Base-by-base conservation (phyloP, 2,888 invertebrate species). In the Coenonympha arcania region DNA sequence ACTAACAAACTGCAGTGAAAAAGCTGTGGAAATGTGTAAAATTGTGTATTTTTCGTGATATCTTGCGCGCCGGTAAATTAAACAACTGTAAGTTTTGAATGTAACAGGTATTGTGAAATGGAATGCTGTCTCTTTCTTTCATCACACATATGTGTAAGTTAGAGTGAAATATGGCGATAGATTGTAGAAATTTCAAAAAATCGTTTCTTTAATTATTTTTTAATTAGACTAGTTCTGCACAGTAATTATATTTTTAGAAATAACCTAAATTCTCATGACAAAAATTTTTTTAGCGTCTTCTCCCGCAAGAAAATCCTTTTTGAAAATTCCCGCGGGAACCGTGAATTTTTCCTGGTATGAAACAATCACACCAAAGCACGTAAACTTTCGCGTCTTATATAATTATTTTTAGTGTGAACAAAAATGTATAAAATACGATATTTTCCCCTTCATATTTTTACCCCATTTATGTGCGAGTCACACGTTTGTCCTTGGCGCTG, bases 41-140 rank as follows among this genome's bases (percentile, higher is more conserved):
- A 4, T 22, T 39, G 24, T 39, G 24, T 24, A 39, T 22, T 39
- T 39, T 24, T 9, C 15, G 39, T 39, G 9, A 24, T 39, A 24
- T 9, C 8, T 4, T 24, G 22, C n/a, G 4, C 31, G 22, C 47
- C 47, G 47, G 47, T 11, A 39, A 31, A 39, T 18, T 20, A n/a
- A 47, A 33, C 47, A 47, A 39, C 47, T 47, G 47, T 39, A 19
- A 26, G 22, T 39, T 24, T 24, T 4, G 15, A 24, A 24, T 22
- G 39, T 39, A 39, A 39, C 39, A 39, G 39, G 39, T 39, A 15
- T 37, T 6, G 19, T 19, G 11, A 19, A 36, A 13, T 5, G 22
- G 39, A 37, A 37, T 15, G 15, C 15, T 39, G 24, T 39, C 39
- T 39, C 39, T 39, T 39, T 39, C 39, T 39, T 37, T 13, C 24